Evolutionary conservation across 1,140 invertebrate genomes (phyloP).

Genomic region (Apocrypta bakeri): DNA sequence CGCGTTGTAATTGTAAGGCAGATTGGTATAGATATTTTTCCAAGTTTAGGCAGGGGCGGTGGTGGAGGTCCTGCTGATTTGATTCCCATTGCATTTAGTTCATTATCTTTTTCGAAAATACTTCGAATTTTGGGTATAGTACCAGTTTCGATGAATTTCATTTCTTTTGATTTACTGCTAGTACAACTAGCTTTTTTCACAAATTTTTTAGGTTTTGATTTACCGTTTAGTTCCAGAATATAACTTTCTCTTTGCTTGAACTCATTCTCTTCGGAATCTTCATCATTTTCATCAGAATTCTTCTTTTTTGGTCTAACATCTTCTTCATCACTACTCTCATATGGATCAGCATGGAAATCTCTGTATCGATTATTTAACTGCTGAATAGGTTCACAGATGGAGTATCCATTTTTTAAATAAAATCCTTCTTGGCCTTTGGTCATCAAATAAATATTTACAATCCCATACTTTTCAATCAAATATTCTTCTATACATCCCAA

Average conservation of each 20-base stretch:
- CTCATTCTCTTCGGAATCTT: neutral
- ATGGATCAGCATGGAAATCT: constrained; percentile 57
- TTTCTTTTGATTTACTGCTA: constrained; percentile 8
- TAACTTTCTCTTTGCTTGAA: neutral
- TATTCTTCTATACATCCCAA: constrained; percentile 83
- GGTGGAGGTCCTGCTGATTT: constrained; percentile 66
- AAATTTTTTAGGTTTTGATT: neutral
- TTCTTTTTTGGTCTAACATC: neutral
- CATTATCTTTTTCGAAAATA: constrained; percentile 43
- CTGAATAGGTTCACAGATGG: constrained; percentile 81
- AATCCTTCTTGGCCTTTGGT: constrained; percentile 86
- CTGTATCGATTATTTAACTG: constrained; percentile 74
- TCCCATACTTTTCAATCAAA: constrained; percentile 73
- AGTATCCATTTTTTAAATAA: constrained; percentile 85
- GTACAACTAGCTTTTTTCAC: neutral
- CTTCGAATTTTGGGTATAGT: neutral
- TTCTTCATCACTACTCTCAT: constrained; percentile 34
- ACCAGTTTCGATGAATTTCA: neutral
- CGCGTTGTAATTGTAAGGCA: constrained; percentile 42
- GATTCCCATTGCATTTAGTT: constrained; percentile 50
- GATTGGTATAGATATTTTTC: constrained; percentile 42
- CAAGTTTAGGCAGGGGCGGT: constrained; percentile 68
- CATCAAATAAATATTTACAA: constrained; percentile 82
- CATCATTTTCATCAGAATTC: neutral
- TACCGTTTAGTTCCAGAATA: neutral